Evolutionary conservation across 2,113 vertebrate species (phyloP).

Genomic region (Alethe diademata): DNA sequence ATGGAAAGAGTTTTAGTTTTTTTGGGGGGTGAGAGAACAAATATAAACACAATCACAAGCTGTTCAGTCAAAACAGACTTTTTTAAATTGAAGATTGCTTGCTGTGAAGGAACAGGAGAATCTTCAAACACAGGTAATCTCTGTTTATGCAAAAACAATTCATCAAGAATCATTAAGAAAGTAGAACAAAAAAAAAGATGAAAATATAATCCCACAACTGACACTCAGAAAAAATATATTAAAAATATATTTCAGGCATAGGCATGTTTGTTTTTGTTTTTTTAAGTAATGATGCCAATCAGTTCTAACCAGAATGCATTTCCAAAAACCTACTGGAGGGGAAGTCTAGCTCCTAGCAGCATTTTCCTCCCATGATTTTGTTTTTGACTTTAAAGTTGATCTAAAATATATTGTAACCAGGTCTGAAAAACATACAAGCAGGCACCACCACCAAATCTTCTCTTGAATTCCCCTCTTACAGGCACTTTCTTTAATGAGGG

Average conservation of each 20-base stretch:
- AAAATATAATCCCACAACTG: background rate
- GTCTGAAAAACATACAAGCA: background rate
- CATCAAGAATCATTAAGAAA: background rate
- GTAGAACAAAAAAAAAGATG: background rate
- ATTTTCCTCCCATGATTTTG: background rate
- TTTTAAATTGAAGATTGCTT: background rate
- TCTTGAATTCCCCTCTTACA: background rate
- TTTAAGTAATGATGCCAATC: background rate
- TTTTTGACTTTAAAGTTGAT: background rate
- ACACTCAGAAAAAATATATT: background rate
- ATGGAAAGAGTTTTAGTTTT: background rate
- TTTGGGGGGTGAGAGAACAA: background rate
- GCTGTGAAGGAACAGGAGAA: background rate
- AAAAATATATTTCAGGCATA: background rate
- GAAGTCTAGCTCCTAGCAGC: background rate
- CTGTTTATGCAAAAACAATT: background rate
- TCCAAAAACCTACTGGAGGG: background rate
- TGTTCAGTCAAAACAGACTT: background rate
- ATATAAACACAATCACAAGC: background rate
- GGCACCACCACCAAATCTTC: background rate
- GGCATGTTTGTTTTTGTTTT: background rate
- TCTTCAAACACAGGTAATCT: background rate
- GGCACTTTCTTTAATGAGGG: background rate
- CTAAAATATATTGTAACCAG: background rate
- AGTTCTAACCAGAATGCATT: background rate